Conservation (phyloP, 23 tunicate species). For the Ciona savignyi region DNA sequence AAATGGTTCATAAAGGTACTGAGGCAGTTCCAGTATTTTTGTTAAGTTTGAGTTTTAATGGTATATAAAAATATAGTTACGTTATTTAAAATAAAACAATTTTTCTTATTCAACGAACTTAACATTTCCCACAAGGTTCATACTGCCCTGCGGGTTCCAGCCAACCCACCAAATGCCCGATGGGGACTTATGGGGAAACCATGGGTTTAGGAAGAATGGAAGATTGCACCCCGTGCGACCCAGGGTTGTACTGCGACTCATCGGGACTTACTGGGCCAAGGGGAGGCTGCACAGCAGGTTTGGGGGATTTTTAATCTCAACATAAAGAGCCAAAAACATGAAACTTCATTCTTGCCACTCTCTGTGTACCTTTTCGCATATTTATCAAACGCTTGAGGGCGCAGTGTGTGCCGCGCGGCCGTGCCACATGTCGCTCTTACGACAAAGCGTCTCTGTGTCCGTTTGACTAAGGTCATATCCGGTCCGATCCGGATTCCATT, state of each 20-base stretch:
- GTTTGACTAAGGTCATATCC: too few species aligned
- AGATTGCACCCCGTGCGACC: slow-evolving; percentile 78
- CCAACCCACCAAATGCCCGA: slow-evolving; percentile 35
- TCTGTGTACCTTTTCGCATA: too few species aligned
- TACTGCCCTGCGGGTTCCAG: slow-evolving; percentile 51
- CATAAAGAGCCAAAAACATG: too few species aligned
- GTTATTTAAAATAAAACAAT: not conserved
- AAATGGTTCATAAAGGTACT: too few species aligned
- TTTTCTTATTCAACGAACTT: not conserved
- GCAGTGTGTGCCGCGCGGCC: too few species aligned
- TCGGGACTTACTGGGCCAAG: slow-evolving; percentile 39
- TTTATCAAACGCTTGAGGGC: too few species aligned
- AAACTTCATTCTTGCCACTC: too few species aligned
- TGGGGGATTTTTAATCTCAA: too few species aligned
- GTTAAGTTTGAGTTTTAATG: not conserved
- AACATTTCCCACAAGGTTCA: slow-evolving; percentile 28
- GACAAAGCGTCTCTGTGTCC: too few species aligned
- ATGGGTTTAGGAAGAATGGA: slow-evolving; percentile 12
- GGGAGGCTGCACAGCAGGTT: slow-evolving; percentile 67
- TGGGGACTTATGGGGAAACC: slow-evolving; percentile 57
- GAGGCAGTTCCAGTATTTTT: not conserved
- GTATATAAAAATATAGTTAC: not conserved
- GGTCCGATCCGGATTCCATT: too few species aligned
- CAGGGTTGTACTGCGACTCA: slow-evolving; percentile 68
- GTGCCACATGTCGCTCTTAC: too few species aligned